Conservation (phyloP, 2,113 vertebrate species). For the Aleadryas rufinucha region DNA sequence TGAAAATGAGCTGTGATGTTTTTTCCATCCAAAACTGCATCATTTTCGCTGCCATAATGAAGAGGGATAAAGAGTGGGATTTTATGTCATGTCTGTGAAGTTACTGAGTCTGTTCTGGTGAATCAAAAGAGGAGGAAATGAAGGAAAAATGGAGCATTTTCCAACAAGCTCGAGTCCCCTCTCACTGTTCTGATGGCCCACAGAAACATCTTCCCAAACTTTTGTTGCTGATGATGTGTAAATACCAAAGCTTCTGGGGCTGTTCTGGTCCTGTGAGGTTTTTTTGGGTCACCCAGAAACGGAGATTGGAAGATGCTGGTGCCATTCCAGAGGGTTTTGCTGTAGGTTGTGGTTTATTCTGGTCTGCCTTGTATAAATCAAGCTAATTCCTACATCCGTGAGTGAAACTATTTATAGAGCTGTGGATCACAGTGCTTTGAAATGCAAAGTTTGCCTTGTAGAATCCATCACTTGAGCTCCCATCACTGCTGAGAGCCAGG, state of each 20-base stretch:
- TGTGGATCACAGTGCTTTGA: not conserved
- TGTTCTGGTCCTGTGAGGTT: not conserved
- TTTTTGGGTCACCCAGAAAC: not conserved
- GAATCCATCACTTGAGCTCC: not conserved
- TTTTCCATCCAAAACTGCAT: not conserved
- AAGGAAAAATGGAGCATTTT: not conserved
- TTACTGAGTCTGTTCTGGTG: not conserved
- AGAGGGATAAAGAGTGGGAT: not conserved
- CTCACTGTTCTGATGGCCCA: not conserved
- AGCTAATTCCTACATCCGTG: not conserved
- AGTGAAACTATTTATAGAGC: not conserved
- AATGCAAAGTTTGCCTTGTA: not conserved
- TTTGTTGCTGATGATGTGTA: not conserved
- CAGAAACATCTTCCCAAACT: not conserved
- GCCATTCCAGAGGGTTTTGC: not conserved
- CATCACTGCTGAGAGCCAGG: not conserved
- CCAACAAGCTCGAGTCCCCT: rapidly evolving
- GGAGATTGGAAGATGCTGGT: not conserved
- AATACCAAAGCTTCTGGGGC: not conserved
- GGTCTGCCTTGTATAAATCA: not conserved
- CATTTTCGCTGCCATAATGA: rapidly evolving
- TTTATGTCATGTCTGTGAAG: not conserved
- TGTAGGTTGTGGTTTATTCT: not conserved
- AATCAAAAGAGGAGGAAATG: not conserved
- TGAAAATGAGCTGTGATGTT: not conserved